These are phyloP conservation scores for Hyposoter dolosus DNA, from an alignment of 2,888 invertebrate species.

Conservation along the genomic window DNA sequence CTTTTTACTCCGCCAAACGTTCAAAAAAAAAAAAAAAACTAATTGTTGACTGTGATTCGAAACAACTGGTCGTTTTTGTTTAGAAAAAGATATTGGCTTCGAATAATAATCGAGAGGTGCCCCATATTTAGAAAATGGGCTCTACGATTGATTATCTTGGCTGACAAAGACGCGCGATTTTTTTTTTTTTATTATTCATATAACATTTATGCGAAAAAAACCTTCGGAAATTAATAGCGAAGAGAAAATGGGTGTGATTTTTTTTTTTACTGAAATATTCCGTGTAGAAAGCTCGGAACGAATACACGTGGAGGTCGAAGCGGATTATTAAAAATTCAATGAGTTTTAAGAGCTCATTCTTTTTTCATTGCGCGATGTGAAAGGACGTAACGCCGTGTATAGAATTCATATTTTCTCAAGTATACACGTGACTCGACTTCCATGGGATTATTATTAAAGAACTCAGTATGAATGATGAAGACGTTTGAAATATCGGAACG, in stretches of 20 bases:
- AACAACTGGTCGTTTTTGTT: not conserved
- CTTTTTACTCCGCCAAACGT: not conserved
- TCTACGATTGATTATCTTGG: not conserved
- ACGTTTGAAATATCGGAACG: not conserved
- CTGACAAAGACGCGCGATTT: not conserved
- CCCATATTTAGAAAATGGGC: not conserved
- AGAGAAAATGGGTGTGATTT: conserved; percentile 31
- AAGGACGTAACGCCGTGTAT: conserved; percentile 14
- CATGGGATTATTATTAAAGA: conserved; percentile 28
- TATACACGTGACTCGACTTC: not conserved
- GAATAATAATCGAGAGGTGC: not conserved
- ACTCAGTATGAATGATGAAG: not conserved
- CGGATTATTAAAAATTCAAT: conserved; percentile 61
- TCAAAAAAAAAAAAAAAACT: not conserved
- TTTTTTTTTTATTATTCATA: not conserved
- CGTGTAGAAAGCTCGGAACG: conserved; percentile 10
- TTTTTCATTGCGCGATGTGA: conserved; percentile 40
- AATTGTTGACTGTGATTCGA: not conserved
- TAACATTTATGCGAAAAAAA: not conserved
- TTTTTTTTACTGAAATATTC: conserved; percentile 31
- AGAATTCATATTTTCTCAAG: conserved; percentile 42
- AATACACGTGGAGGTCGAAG: conserved; percentile 32
- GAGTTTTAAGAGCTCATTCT: conserved; percentile 51
- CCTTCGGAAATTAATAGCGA: not conserved
- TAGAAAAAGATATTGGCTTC: not conserved